Evolutionary conservation across 92 coral and sea anemone genomes (phyloP).

Genomic region (Umimayanthus kanabou): DNA sequence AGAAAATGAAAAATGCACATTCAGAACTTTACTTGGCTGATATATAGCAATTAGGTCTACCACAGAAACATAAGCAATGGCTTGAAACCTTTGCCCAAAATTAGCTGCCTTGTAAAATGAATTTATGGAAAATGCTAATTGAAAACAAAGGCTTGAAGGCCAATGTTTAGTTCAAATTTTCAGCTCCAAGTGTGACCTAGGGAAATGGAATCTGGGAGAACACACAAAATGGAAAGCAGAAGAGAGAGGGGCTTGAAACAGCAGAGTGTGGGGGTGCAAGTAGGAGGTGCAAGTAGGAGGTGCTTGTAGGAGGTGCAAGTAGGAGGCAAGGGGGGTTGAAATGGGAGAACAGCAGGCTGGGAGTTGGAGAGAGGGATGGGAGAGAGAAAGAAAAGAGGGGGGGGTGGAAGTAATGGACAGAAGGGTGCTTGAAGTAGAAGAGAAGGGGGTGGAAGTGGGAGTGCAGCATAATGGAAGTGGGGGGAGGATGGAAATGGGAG

Average conservation of each 20-base stretch:
- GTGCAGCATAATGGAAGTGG: neutral
- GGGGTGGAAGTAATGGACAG: neutral
- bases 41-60: neutral
- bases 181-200: too few relatives aligned
- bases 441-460: neutral
- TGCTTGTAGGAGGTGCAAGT: neutral
- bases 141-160: too few relatives aligned
- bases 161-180: too few relatives aligned
- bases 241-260: neutral
- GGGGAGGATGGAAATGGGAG: neutral
- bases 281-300: neutral
- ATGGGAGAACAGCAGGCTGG: neutral
- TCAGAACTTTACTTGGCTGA: neutral
- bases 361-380: neutral
- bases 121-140: neutral
- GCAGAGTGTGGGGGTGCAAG: neutral
- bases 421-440: neutral
- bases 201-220: neutral
- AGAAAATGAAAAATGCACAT: neutral
- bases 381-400: too few relatives aligned
- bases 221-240: neutral
- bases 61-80: neutral
- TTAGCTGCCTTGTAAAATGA: neutral
- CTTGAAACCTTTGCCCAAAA: neutral
- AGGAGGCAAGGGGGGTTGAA: neutral